Evolutionary conservation across 2,888 invertebrate genomes (phyloP), one percentile per base, ranked within the genome.

Genomic region (Conistra vaccinii): DNA sequence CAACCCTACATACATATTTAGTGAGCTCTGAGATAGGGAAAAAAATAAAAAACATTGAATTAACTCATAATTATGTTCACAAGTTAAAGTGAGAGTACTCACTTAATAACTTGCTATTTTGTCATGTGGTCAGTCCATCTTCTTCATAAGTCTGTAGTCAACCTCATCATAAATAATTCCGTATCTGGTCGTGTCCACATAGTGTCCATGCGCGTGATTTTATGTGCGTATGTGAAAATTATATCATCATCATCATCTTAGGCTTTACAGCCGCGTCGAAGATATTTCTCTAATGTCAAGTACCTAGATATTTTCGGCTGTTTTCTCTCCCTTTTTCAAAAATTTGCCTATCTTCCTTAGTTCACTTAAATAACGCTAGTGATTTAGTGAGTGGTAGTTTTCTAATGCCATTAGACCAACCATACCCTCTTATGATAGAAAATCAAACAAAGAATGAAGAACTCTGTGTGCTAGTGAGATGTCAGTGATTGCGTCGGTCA

Each of bases 401-500:
- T 48, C 14, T 63, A 45, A 20, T 23, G 29, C 0, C 4, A 23
- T 29, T 23, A 45, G 26, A 55, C 7, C 12, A 26, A 39, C 2
- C 20, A 55, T 39, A 35, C 20, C 20, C 2, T 26, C 7, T 26
- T 53, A n/a, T 39, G 23, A 53, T 26, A 45, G 42, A 45, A 53
- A 32, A 51, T 23, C 14, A 53, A 68, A 63, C 39, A 57, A 39
- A 57, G 23, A 45, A 60, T 55, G 42, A 51, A 53, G 68, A 68
- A 55, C 53, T 32, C 14, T 48, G 51, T 26, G 5, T 29, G 48
- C 23, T 20, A 61, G 65, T 60, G 69, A 80, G 62, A 63, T n/a
- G 26, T 57, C 42, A 51, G 69, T 67, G 68, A 75, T 70, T 68
- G 78, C 57, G 81, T 58, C 76, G 84, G 84, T 82, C 80, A 86